A percentile compares a stretch with the other conserved stretches of the same genome.
Evolutionary conservation across 2,113 vertebrate genomes (phyloP).

Genomic region (Scatophagus argus): DNA sequence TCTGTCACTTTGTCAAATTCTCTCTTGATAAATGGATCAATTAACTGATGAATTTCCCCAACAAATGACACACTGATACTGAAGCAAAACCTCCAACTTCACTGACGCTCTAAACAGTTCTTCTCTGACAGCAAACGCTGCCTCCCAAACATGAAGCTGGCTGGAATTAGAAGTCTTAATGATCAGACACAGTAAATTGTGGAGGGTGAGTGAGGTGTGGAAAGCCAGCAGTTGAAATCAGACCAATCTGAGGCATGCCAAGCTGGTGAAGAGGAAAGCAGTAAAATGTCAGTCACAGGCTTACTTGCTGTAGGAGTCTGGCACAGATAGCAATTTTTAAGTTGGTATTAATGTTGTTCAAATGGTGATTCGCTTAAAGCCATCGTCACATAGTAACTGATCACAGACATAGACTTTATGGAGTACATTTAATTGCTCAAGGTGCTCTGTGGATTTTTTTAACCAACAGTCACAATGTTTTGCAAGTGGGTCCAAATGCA

Average conservation of each 20-base stretch:
- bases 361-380: not conserved
- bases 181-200: not conserved
- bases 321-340: not conserved
- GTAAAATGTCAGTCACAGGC: not conserved
- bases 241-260: constrained; percentile 38
- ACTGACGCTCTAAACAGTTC: not conserved
- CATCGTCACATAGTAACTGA: not conserved
- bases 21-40: not conserved
- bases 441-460: not conserved
- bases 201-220: constrained; percentile 5
- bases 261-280: constrained; percentile 33
- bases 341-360: not conserved
- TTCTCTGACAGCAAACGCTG: not conserved
- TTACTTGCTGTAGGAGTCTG: not conserved
- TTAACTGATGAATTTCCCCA: not conserved
- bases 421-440: too few relatives aligned
- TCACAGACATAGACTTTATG: not conserved
- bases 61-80: not conserved
- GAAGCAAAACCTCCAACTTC: not conserved
- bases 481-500: not conserved
- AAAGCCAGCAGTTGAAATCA: not conserved
- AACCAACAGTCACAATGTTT: too few relatives aligned
- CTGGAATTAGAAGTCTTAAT: not conserved
- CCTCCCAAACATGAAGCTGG: not conserved
- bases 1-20: not conserved